A percentile compares a stretch with the other conserved stretches of the same genome.
These are phyloP conservation scores for Tryphoninae sp. DNA, from an alignment of 2,888 invertebrate genomes.

Conservation along the genomic window DNA sequence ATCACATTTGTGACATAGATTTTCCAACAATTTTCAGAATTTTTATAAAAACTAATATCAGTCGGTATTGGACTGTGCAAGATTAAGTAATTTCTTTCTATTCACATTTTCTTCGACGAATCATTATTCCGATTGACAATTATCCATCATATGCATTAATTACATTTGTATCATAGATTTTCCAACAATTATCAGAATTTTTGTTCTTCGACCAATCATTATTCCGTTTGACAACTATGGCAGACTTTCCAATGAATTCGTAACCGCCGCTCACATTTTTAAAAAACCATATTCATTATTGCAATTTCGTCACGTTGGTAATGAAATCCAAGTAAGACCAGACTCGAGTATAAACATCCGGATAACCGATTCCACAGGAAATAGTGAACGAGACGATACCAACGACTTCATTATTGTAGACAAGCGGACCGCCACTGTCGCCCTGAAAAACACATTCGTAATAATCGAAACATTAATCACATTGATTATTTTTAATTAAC, in stretches of 20 bases:
- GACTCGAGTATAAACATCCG: conserved; percentile 63
- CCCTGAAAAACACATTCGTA: conserved; percentile 52
- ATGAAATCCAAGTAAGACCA: conserved; percentile 24
- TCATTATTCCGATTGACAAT: not conserved
- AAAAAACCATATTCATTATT: not conserved
- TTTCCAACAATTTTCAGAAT: too few relatives aligned
- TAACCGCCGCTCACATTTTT: not conserved
- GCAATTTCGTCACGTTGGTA: not conserved
- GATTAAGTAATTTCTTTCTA: too few relatives aligned
- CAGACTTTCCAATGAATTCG: not conserved
- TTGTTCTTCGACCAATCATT: too few relatives aligned
- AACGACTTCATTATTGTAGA: conserved; percentile 58
- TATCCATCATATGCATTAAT: not conserved
- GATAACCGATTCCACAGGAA: conserved; percentile 55
- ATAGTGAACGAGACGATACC: conserved; percentile 62
- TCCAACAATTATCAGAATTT: too few relatives aligned
- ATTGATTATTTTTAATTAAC: not conserved
- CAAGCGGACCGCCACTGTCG: conserved; percentile 64
- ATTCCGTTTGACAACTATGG: not conserved
- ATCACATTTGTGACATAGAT: not conserved
- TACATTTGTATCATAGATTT: not conserved
- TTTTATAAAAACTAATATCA: too few relatives aligned
- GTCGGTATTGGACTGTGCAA: too few relatives aligned
- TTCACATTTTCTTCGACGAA: too few relatives aligned
- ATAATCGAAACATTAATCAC: not conserved